Evolutionary conservation across 2,888 invertebrate genomes (phyloP).

Genomic region (Zele albiditarsus): DNA sequence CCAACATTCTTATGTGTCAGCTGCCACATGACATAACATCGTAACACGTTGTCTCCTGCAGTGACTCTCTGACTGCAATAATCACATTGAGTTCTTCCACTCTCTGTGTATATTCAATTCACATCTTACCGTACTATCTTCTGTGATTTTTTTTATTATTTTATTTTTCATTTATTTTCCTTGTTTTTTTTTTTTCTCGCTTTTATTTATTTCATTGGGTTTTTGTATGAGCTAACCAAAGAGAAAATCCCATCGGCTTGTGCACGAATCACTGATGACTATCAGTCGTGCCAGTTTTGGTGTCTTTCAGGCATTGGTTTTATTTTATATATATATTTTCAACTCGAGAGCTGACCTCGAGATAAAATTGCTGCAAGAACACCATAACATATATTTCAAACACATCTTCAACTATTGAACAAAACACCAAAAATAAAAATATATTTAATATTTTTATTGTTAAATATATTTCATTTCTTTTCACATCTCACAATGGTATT

Average conservation of each 20-base stretch:
- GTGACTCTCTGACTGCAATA: not conserved
- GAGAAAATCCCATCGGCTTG: not conserved
- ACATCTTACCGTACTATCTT: not conserved
- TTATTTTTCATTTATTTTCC: too few species aligned
- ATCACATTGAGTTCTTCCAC: not conserved
- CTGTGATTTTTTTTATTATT: not conserved
- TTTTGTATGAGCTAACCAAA: constrained; percentile 1
- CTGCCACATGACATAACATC: constrained; percentile 27
- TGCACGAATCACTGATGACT: constrained; percentile 5
- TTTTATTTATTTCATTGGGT: not conserved
- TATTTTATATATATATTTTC: not conserved
- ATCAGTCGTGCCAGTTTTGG: constrained; percentile 4
- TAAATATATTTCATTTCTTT: not conserved
- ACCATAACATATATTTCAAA: not conserved
- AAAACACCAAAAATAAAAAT: not conserved
- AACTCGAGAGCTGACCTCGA: constrained; percentile 5
- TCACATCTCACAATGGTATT: not conserved
- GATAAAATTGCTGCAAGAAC: constrained; percentile 11
- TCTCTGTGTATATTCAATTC: not conserved
- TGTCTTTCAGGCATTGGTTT: constrained; percentile 8
- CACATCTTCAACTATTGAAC: not conserved
- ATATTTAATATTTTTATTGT: not conserved
- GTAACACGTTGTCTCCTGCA: not conserved
- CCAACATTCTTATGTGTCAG: constrained; percentile 26
- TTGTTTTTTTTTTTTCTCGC: too few species aligned